Evolutionary conservation across 1,140 invertebrate genomes (phyloP), one percentile per base, ranked within the genome.

Genomic region (Doryteuthis pealeii): DNA sequence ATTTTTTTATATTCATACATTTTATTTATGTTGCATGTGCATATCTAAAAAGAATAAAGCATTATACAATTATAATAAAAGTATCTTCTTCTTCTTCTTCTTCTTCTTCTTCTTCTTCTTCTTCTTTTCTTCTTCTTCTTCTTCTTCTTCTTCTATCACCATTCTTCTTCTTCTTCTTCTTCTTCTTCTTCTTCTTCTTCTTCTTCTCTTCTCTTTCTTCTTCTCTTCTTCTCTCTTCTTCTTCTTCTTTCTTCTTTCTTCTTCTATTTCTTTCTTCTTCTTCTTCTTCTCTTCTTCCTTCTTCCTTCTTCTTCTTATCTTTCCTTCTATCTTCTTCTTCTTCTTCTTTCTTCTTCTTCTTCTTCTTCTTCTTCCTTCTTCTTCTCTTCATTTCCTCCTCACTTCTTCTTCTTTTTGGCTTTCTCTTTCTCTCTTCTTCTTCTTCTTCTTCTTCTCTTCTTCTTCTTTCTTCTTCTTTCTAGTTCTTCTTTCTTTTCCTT

Each of bases 391-490:
- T 66, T 0, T 31, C 30, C 12, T 8, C 26, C 22, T 66, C 62
- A 10, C 30, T 26, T 66, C 62, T 66, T 26, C 8, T 26, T 66
- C 2, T 66, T 1, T 66, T 26, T 66, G 14, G 12, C 65, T n/a
- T 2, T 66, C 65, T 66, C 65, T 66, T 1, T 66, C 65, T 66
- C 65, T 66, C 65, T 66, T 26, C 28, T 1, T 66, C 65, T 66
- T 26, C 28, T 1, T 66, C 65, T 66, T 14, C 26, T 1, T n/a
- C 28, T n/a, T 26, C 26, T 12, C 1, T 0, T 1, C 26, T 14
- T 26, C 30, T 49, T 14, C 12, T 49, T 49, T 49, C 12, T 49
- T 49, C 45, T 49, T 22, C 1, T 49, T 49, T 49, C 45, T 1
- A 49, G 45, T 49, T 49, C 45, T 49, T 22, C 12, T 15, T 12